Percentiles rank a stretch among this genome's conserved stretches.
Conservation (phyloP, 2,797 vertebrate genomes). For the Sebastes hubbsi region DNA sequence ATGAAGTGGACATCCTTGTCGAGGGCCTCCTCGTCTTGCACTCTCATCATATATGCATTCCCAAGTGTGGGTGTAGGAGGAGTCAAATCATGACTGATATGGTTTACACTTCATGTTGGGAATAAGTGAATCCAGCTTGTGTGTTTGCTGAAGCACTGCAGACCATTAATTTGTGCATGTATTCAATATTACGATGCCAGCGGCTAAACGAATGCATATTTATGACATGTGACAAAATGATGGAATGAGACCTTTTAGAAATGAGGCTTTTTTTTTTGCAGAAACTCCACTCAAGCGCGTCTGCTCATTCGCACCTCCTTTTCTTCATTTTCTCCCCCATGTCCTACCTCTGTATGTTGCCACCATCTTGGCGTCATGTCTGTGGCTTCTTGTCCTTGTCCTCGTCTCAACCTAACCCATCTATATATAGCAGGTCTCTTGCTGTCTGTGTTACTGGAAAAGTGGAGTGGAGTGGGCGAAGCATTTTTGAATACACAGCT, state of each 20-base stretch:
- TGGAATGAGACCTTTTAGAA: slow-evolving; percentile 54
- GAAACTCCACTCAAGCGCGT: slow-evolving; percentile 7
- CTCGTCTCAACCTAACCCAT: slow-evolving; percentile 65
- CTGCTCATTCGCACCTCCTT: not conserved
- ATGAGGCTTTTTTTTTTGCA: slow-evolving; percentile 13
- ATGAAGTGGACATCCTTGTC: slow-evolving; percentile 25
- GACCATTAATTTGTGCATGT: slow-evolving; percentile 41
- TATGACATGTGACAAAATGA: slow-evolving; percentile 66
- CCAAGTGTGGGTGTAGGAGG: not conserved
- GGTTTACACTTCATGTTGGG: slow-evolving; percentile 19
- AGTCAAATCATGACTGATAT: slow-evolving; percentile 10
- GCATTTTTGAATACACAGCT: slow-evolving; percentile 66
- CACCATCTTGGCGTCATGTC: not conserved
- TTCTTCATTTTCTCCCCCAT: not conserved
- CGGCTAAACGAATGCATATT: slow-evolving; percentile 64
- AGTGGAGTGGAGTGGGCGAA: slow-evolving; percentile 68
- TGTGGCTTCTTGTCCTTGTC: slow-evolving; percentile 31
- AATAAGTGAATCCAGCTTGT: slow-evolving; percentile 15
- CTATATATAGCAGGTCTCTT: slow-evolving; percentile 75
- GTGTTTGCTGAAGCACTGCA: slow-evolving; percentile 27
- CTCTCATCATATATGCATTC: slow-evolving; percentile 5
- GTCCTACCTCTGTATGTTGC: not conserved
- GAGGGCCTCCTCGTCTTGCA: slow-evolving; percentile 20
- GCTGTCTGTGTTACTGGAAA: slow-evolving; percentile 65
- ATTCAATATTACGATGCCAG: slow-evolving; percentile 33